A percentile compares a stretch with the other conserved stretches of the same genome.
Conservation (phyloP, 2,888 invertebrate species). For the Auanema freiburgensis region DNA sequence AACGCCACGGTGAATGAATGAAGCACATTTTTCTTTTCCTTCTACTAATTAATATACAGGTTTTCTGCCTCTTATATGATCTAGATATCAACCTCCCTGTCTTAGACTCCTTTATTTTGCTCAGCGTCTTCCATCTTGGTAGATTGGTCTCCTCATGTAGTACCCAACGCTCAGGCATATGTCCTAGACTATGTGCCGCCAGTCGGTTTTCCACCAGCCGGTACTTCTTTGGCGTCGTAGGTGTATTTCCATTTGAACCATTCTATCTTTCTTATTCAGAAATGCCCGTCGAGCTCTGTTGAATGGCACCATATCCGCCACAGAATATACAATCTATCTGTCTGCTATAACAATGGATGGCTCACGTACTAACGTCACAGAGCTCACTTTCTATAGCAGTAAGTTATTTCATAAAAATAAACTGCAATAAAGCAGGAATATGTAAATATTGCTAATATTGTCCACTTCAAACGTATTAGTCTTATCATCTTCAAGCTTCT, state of each 20-base stretch:
- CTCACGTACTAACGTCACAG: conserved; percentile 34
- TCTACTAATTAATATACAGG: too few species aligned
- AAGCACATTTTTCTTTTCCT: too few species aligned
- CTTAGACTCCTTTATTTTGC: too few species aligned
- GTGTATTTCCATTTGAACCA: background rate
- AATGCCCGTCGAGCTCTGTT: conserved; percentile 39
- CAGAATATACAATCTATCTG: conserved; percentile 53
- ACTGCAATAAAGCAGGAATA: background rate
- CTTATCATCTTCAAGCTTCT: too few species aligned
- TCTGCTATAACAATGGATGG: conserved; percentile 50
- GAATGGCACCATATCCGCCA: conserved; percentile 54
- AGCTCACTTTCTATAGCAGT: conserved; percentile 50
- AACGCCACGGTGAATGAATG: too few species aligned
- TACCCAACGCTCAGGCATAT: conserved; percentile 37
- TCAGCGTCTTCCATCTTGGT: conserved; percentile 47
- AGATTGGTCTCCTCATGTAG: conserved; percentile 44
- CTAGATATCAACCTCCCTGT: conserved; percentile 7
- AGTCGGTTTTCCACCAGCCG: conserved; percentile 44
- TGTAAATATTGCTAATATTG: background rate
- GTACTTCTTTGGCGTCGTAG: conserved; percentile 34
- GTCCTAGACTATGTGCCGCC: conserved; percentile 55
- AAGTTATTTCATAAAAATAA: conserved; percentile 23
- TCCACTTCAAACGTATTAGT: too few species aligned
- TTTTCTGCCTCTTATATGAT: background rate
- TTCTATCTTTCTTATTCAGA: conserved; percentile 20